Evolutionary conservation across 2,797 vertebrate genomes (phyloP).

Genomic region (Enoplosus armatus): DNA sequence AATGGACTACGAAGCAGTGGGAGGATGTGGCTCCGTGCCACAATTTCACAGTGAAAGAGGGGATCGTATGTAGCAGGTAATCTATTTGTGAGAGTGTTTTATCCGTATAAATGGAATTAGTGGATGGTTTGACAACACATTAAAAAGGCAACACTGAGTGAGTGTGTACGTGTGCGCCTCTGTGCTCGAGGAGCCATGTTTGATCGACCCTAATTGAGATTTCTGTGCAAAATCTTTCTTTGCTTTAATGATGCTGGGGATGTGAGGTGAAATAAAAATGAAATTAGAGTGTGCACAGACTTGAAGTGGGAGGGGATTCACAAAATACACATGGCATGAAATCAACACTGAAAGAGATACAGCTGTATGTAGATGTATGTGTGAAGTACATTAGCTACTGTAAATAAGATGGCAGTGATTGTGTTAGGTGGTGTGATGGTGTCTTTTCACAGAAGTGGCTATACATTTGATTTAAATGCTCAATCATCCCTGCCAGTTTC

Average conservation of each 20-base stretch:
- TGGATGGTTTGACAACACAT: slow-evolving; percentile 78
- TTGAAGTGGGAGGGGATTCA: slow-evolving; percentile 51
- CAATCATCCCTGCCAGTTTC: slow-evolving; percentile 10
- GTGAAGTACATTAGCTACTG: slow-evolving; percentile 37
- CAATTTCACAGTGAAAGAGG: slow-evolving; percentile 82
- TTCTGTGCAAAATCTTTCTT: slow-evolving; percentile 64
- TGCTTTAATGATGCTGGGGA: slow-evolving; percentile 60
- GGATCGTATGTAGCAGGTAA: slow-evolving; percentile 87
- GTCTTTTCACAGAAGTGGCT: slow-evolving; percentile 5
- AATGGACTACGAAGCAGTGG: slow-evolving; percentile 86
- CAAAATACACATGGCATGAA: slow-evolving; percentile 47
- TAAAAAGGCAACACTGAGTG: slow-evolving; percentile 72
- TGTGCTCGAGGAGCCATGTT: slow-evolving; percentile 64
- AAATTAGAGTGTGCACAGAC: slow-evolving; percentile 54
- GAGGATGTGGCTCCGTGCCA: slow-evolving; percentile 86
- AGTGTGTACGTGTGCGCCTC: slow-evolving; percentile 29
- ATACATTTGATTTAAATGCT: slow-evolving; percentile 17
- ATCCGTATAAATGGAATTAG: slow-evolving; percentile 87
- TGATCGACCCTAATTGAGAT: slow-evolving; percentile 77
- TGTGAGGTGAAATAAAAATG: slow-evolving; percentile 53
- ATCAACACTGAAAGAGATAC: slow-evolving; percentile 47
- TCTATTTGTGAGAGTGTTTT: slow-evolving; percentile 86
- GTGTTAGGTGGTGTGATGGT: neutral
- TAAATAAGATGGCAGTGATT: slow-evolving; percentile 23
- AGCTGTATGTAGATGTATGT: slow-evolving; percentile 36